These are phyloP conservation scores for Drosophila bunnanda DNA, from an alignment of 2,888 invertebrate genomes.

Conservation along the genomic window DNA sequence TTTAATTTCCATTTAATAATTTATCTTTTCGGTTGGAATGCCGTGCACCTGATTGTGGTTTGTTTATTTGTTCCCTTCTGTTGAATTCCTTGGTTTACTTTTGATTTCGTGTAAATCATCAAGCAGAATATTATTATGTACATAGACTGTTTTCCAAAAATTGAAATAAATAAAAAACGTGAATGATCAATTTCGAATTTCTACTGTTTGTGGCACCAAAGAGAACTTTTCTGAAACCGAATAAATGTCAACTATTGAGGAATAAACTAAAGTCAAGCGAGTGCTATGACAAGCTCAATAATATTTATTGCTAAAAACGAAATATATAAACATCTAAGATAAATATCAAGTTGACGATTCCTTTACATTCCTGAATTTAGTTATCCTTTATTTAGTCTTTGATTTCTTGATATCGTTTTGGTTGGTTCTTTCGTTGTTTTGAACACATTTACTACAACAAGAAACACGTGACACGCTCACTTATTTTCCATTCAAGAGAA, in stretches of 20 bases:
- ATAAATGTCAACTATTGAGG: slow-evolving; percentile 60
- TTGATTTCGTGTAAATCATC: slow-evolving; percentile 40
- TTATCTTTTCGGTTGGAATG: slow-evolving; percentile 66
- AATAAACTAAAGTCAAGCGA: slow-evolving; percentile 44
- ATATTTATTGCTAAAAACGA: slow-evolving; percentile 52
- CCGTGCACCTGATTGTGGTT: slow-evolving; percentile 65
- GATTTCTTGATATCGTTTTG: slow-evolving; percentile 32
- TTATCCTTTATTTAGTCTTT: slow-evolving; percentile 21
- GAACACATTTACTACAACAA: slow-evolving; percentile 74
- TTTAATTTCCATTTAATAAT: slow-evolving; percentile 10
- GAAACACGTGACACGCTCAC: slow-evolving; percentile 75
- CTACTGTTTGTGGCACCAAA: slow-evolving; percentile 87
- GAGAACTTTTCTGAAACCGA: slow-evolving; percentile 90
- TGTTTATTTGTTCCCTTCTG: slow-evolving; percentile 46
- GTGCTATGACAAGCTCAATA: slow-evolving; percentile 55
- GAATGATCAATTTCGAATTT: slow-evolving; percentile 66
- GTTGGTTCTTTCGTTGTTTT: slow-evolving; percentile 34
- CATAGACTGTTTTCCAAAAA: slow-evolving; percentile 49
- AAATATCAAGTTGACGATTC: slow-evolving; percentile 52
- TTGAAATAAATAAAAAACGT: slow-evolving; percentile 15
- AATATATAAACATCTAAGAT: slow-evolving; percentile 37
- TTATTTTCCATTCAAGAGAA: slow-evolving; percentile 65
- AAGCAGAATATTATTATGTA: slow-evolving; percentile 61
- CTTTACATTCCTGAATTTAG: slow-evolving; percentile 37
- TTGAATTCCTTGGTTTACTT: slow-evolving; percentile 27